These are phyloP conservation scores for Nannospalax galili DNA, from an alignment of 2,113 vertebrate species.

Conservation along the genomic window DNA sequence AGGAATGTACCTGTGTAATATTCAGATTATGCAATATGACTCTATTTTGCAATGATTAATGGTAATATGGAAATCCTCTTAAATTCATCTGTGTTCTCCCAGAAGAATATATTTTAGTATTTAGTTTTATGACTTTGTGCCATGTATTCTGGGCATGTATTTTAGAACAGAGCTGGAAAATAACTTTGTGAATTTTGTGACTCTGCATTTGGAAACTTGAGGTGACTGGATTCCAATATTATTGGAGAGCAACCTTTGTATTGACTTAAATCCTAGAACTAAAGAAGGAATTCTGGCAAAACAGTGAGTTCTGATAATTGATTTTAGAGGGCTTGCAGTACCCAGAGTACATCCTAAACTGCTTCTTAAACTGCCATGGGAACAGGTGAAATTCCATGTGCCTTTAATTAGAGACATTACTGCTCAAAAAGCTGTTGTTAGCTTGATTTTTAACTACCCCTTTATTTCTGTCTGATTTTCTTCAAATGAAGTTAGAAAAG, in stretches of 20 bases:
- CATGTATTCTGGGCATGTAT: not conserved
- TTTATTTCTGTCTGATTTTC: not conserved
- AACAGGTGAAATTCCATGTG: not conserved
- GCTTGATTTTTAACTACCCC: not conserved
- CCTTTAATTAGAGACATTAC: not conserved
- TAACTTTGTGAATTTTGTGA: not conserved
- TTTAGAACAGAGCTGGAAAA: constrained; percentile 19
- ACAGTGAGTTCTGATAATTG: not conserved
- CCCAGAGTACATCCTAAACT: not conserved
- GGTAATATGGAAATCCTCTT: constrained; percentile 40
- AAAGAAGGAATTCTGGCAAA: not conserved
- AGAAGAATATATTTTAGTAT: not conserved
- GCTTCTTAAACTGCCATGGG: not conserved
- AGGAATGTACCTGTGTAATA: not conserved
- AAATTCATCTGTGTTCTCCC: not conserved
- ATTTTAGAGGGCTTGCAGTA: not conserved
- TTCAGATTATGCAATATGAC: not conserved
- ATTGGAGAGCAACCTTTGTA: not conserved
- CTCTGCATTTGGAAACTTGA: constrained; percentile 17
- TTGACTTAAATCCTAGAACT: not conserved
- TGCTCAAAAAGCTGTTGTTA: not conserved
- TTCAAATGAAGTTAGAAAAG: constrained; percentile 36
- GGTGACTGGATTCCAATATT: not conserved
- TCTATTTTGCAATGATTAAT: constrained; percentile 33
- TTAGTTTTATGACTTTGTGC: not conserved